Percentiles rank a stretch among this genome's conserved stretches.
Evolutionary conservation across 2,888 invertebrate species (phyloP).

Genomic region (Dermolepida albohirtum): DNA sequence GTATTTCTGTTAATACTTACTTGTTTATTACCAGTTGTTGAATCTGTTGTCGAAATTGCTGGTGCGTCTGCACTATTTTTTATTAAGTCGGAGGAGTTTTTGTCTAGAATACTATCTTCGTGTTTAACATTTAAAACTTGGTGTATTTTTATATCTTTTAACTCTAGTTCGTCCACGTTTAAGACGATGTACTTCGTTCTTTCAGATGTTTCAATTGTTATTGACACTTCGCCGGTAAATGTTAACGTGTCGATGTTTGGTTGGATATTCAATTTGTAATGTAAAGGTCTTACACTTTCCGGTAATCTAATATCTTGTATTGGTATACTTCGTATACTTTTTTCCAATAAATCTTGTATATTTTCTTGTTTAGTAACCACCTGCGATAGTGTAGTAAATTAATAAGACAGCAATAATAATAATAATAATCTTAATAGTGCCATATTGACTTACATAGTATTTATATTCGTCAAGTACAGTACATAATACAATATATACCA

Average conservation of each 20-base stretch:
- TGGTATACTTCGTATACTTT: slow-evolving; percentile 53
- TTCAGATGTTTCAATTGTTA: slow-evolving; percentile 56
- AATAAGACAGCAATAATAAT: too few species aligned
- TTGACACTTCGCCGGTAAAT: slow-evolving; percentile 59
- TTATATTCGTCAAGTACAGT: too few species aligned
- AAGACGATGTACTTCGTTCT: slow-evolving; percentile 59
- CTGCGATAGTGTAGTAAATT: slow-evolving; percentile 46
- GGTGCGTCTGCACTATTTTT: background rate
- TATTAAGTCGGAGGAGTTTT: too few species aligned
- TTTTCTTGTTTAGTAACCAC: slow-evolving; percentile 54
- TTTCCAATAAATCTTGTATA: slow-evolving; percentile 59
- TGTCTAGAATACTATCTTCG: background rate
- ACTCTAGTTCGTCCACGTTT: slow-evolving; percentile 56
- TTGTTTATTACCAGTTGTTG: too few species aligned
- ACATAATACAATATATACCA: too few species aligned
- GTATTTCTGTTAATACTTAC: too few species aligned
- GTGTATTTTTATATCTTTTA: slow-evolving; percentile 16
- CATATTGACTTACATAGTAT: too few species aligned
- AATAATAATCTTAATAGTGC: too few species aligned
- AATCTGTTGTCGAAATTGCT: background rate
- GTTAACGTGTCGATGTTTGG: slow-evolving; percentile 59
- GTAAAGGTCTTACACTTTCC: slow-evolving; percentile 53
- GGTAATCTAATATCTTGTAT: slow-evolving; percentile 57
- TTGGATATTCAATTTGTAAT: slow-evolving; percentile 59
- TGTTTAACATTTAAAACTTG: background rate